These are phyloP conservation scores for Ardeotis arabs DNA, from an alignment of 2,113 vertebrate genomes.

Conservation along the genomic window DNA sequence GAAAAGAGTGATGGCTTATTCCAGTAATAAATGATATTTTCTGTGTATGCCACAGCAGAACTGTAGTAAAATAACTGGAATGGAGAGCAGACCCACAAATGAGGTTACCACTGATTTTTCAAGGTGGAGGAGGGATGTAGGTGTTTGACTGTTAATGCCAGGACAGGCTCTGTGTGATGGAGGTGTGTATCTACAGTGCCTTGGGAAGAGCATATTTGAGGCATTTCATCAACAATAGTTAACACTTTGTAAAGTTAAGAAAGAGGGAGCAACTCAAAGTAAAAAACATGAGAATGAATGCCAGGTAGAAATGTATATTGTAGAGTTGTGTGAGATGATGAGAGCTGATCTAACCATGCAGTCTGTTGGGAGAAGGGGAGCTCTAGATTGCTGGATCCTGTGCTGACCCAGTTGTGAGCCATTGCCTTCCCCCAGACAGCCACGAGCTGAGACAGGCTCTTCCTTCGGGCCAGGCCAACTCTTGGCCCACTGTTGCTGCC, in stretches of 20 bases:
- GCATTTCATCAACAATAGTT: neutral
- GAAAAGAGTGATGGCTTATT: neutral
- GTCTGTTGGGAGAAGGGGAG: neutral
- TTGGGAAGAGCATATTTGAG: neutral
- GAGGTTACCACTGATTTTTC: neutral
- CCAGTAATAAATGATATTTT: neutral
- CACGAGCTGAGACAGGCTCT: neutral
- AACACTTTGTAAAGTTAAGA: neutral
- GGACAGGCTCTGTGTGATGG: neutral
- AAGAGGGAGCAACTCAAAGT: neutral
- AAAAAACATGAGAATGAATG: neutral
- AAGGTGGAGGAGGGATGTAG: neutral
- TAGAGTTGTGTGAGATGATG: neutral
- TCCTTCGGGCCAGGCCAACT: neutral
- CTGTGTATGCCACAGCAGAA: neutral
- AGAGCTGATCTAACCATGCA: neutral
- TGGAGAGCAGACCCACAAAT: neutral
- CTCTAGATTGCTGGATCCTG: neutral
- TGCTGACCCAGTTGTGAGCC: neutral
- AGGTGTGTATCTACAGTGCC: neutral
- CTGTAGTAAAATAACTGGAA: neutral
- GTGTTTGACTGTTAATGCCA: neutral
- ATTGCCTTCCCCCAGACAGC: neutral
- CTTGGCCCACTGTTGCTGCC: fast-evolving
- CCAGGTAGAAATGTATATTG: neutral